Percentiles rank a stretch among this genome's conserved stretches.
Conservation (phyloP, 2,113 vertebrate genomes). For the Periophthalmodon schlosseri region DNA sequence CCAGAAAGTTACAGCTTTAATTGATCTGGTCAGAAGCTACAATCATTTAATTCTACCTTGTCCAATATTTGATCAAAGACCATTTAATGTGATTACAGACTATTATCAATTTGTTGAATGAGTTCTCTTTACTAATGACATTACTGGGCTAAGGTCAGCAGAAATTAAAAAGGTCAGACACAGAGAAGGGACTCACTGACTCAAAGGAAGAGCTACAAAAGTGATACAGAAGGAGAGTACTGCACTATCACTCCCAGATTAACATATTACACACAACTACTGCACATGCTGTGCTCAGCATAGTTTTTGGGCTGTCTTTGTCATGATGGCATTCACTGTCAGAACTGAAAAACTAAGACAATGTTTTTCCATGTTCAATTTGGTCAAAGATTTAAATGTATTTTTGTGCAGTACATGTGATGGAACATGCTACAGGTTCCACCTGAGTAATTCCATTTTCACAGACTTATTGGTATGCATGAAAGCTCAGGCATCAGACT, state of each 20-base stretch:
- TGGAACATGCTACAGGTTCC: neutral
- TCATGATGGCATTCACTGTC: too few species aligned
- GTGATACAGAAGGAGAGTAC: neutral
- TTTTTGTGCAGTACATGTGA: neutral
- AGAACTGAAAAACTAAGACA: neutral
- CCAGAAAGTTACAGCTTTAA: neutral
- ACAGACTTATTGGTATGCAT: slow-evolving; percentile 20
- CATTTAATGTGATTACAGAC: neutral
- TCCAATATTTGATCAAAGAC: neutral
- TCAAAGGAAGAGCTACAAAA: too few species aligned
- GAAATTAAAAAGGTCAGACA: neutral
- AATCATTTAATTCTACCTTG: neutral
- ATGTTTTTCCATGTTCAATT: neutral
- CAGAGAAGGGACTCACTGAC: too few species aligned
- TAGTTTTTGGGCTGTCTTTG: too few species aligned
- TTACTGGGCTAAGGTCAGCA: neutral
- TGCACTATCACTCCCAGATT: too few species aligned
- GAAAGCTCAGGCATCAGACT: neutral
- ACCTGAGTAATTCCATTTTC: neutral
- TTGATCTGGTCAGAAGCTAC: neutral
- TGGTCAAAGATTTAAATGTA: too few species aligned
- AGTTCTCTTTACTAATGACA: neutral
- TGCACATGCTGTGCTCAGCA: too few species aligned
- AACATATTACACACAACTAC: too few species aligned
- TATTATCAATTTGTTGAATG: neutral